Base-by-base conservation (phyloP, 2,113 vertebrate species). In the Xiphorhynchus elegans region DNA sequence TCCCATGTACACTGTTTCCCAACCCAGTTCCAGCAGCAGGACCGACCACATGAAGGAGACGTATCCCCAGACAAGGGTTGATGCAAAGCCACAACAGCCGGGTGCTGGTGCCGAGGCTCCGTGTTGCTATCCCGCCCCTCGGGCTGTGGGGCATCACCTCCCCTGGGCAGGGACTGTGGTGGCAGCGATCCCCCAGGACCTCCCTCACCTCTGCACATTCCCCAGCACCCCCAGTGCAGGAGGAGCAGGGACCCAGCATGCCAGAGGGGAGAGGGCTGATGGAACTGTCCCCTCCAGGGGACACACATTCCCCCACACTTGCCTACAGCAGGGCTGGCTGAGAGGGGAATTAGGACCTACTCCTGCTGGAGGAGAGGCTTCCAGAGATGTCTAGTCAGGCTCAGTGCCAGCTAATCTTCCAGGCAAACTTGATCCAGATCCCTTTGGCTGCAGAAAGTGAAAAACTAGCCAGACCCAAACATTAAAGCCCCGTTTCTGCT, bases 381-480 rank as follows among this genome's bases (percentile, higher is more conserved):
- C 73, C 89, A 91, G 92, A 88, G 94, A 91, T 94, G 87, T 95
- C 89, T 93, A 93, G 87, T 62, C 10, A 0, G 89, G 94, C 91
- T 79, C 6, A 2, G 63, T 18, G 89, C 89, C 91, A 95, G 78
- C 87, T 94, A 95, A 95, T 95, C 94, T 94, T 95, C 94, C 94
- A 94, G 69, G 94, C 93, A 95, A 94, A 95, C 84, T 89, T 93
- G 29, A 95, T 94, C 89, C 95, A 95, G 89, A 95, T 96, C 93
- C 91, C 70, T 76, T 84, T 96, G 95, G 96, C 95, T 96, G 93
- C 84, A 89, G 85, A 94, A 96, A 91, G 59, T 9, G 53, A 72
- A 87, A 93, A 89, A 55, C 75, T n/a, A 83, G 87, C 94, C 90
- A 91, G 87, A 83, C 68, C 50, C 44, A 94, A 80, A 88, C 85